These are phyloP conservation scores for Rhyzopertha dominica DNA, from an alignment of 1,140 invertebrate species.

Conservation along the genomic window DNA sequence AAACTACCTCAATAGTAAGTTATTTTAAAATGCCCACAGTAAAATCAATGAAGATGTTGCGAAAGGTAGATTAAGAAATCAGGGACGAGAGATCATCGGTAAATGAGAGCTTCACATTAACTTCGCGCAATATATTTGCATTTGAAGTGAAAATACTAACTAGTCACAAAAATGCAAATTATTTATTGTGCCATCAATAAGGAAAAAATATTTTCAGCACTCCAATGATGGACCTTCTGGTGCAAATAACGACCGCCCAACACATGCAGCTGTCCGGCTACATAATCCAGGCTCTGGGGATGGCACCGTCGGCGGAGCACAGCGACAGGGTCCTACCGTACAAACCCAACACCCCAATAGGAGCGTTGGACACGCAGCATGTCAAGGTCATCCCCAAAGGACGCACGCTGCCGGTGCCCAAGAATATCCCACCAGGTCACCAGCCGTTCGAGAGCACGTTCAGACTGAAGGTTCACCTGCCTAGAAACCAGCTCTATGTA, in stretches of 20 bases:
- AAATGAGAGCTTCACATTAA: too few species aligned
- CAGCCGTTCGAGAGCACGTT: conserved; percentile 74
- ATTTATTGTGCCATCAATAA: too few species aligned
- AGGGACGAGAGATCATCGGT: too few species aligned
- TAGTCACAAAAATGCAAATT: too few species aligned
- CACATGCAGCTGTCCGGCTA: conserved; percentile 68
- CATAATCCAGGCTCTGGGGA: conserved; percentile 62
- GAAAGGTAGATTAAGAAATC: too few species aligned
- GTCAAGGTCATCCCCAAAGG: conserved; percentile 44
- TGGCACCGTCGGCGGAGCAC: conserved; percentile 40
- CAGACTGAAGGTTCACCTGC: conserved; percentile 74
- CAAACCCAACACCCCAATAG: conserved; percentile 77
- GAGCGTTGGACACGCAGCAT: conserved; percentile 55
- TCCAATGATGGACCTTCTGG: conserved; percentile 78
- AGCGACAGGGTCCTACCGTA: conserved; percentile 61
- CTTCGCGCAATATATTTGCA: too few species aligned
- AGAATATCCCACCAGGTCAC: conserved; percentile 31
- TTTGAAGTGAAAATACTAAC: too few species aligned
- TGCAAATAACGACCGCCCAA: conserved; percentile 69
- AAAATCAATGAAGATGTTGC: too few species aligned
- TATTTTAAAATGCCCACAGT: too few species aligned
- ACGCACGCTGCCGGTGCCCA: conserved; percentile 26
- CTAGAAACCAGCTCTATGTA: conserved; percentile 76
- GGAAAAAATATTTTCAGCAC: conserved; percentile 65
- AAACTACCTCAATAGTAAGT: too few species aligned